Conservation (phyloP, 2,113 vertebrate genomes). For the Gavialis gangeticus region DNA sequence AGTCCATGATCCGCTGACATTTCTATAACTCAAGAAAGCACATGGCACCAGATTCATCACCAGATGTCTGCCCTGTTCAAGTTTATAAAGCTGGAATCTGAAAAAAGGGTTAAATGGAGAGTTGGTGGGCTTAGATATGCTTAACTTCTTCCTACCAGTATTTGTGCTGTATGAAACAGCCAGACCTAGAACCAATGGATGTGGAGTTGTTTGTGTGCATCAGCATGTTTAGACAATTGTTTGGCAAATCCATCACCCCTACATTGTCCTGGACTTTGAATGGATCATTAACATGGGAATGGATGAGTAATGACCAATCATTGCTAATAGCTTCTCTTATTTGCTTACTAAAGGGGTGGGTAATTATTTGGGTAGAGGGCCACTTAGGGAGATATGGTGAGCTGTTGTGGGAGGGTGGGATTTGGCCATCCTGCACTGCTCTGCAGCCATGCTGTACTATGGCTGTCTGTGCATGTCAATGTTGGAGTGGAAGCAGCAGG, state of each 20-base stretch:
- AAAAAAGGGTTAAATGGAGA: background rate
- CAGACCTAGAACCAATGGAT: slow-evolving; percentile 17
- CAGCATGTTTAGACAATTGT: slow-evolving; percentile 71
- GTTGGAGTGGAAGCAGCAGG: too few species aligned
- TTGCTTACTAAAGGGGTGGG: background rate
- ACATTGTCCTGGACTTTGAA: slow-evolving; percentile 60
- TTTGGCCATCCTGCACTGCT: too few species aligned
- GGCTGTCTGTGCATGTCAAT: too few species aligned
- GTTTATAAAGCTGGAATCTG: slow-evolving; percentile 24
- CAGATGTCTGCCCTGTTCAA: background rate
- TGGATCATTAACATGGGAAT: slow-evolving; percentile 40
- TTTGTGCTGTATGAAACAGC: slow-evolving; percentile 26
- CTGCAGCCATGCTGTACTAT: too few species aligned
- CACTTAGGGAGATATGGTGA: too few species aligned
- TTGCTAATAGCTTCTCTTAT: slow-evolving; percentile 16
- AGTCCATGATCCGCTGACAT: background rate
- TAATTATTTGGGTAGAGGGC: too few species aligned
- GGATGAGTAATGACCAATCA: background rate
- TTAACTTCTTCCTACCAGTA: fast-evolving
- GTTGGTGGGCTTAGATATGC: background rate
- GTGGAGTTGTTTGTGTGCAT: slow-evolving; percentile 35
- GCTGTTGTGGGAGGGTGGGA: too few species aligned
- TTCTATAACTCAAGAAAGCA: background rate
- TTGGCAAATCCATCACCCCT: slow-evolving; percentile 49
- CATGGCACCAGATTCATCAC: background rate